Percentiles rank a stretch among this genome's conserved stretches.
phyloP scores from a whole-genome alignment of 2,797 vertebrate species.

The Myripristis jacobus region DNA sequence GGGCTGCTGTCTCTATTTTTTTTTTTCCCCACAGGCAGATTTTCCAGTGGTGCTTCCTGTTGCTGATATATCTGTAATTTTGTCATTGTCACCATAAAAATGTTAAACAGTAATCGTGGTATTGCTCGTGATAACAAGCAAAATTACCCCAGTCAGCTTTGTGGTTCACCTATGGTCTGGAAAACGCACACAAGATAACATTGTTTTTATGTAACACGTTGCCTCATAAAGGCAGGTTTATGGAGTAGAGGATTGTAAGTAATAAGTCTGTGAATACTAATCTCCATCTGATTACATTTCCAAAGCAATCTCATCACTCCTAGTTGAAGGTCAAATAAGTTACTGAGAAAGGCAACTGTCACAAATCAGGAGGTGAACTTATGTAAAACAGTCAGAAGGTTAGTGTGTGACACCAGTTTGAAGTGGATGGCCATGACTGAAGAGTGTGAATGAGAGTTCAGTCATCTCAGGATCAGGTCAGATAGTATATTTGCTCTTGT shows the following conservation, averaged over 20 bases:
- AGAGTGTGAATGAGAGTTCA: background rate
- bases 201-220: background rate
- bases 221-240: background rate
- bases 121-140: background rate
- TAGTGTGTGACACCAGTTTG: background rate
- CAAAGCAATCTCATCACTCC: background rate
- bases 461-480: background rate
- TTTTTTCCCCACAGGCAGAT: too few relatives aligned
- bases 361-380: background rate
- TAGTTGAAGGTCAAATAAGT: constrained; percentile 32
- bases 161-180: background rate
- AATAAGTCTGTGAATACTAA: background rate
- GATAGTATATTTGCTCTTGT: too few relatives aligned
- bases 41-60: too few relatives aligned
- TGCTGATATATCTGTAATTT: background rate
- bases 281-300: constrained; percentile 22
- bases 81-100: background rate
- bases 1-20: too few relatives aligned
- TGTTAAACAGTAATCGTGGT: background rate
- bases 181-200: background rate
- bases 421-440: background rate
- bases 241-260: background rate
- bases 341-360: constrained; percentile 16
- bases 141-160: background rate
- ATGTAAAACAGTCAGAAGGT: constrained; percentile 12